A percentile compares a stretch with the other conserved stretches of the same genome.
These are phyloP conservation scores for Gymnothorax reevesii DNA, from an alignment of 2,797 vertebrate species.

Conservation along the genomic window DNA sequence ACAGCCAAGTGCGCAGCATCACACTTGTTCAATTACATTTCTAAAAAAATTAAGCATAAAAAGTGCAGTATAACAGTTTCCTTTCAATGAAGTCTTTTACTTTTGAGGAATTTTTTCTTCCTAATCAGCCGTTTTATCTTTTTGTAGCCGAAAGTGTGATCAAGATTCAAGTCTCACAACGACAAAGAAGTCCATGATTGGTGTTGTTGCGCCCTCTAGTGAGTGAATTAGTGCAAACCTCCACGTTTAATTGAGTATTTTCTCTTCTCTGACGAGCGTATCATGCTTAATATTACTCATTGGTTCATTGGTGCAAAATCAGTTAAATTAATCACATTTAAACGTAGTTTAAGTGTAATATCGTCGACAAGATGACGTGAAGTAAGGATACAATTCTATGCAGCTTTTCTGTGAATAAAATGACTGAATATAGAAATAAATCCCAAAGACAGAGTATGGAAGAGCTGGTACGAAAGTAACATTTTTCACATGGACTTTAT, in stretches of 20 bases:
- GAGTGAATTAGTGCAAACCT: slow-evolving; percentile 18
- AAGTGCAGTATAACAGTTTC: background rate
- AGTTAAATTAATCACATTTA: background rate
- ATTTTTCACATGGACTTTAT: too few species aligned
- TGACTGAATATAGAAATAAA: background rate
- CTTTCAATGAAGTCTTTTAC: background rate
- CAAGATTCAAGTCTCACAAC: slow-evolving; percentile 8
- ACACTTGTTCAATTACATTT: slow-evolving; percentile 27
- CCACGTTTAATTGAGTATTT: background rate
- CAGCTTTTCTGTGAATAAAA: background rate
- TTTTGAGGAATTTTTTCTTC: background rate
- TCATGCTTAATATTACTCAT: background rate
- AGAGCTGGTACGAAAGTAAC: too few species aligned
- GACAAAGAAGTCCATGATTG: background rate
- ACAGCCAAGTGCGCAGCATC: background rate
- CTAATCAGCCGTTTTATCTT: background rate
- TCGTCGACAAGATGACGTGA: background rate
- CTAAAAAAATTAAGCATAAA: background rate
- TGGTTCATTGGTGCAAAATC: background rate
- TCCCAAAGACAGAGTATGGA: background rate
- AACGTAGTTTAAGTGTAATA: background rate
- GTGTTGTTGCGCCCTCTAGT: slow-evolving; percentile 62
- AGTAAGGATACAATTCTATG: background rate
- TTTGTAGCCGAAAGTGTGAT: slow-evolving; percentile 13
- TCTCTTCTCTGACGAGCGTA: too few species aligned